Percentiles rank a stretch among this genome's conserved stretches.
Evolutionary conservation across 37 sponge, comb jelly and placozoan genomes (phyloP).

Genomic region (Spongilla lacustris): DNA sequence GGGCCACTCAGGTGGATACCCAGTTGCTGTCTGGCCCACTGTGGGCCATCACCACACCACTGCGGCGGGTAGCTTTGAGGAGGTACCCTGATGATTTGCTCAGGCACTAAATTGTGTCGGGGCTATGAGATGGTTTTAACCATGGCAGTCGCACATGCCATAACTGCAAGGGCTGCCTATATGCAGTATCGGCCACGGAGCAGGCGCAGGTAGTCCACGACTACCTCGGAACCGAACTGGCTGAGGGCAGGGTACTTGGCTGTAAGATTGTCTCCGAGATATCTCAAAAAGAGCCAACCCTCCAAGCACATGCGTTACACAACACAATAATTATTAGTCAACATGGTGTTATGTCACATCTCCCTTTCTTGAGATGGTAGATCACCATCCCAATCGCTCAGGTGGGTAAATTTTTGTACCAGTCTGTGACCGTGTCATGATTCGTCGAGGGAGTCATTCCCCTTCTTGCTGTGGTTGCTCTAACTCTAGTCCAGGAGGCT

Average conservation of each 20-base stretch:
- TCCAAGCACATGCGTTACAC: too few species aligned
- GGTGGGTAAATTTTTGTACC: too few species aligned
- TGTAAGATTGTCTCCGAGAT: too few species aligned
- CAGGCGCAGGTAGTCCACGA: neutral
- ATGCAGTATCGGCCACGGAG: slow-evolving; percentile 4
- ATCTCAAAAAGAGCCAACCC: too few species aligned
- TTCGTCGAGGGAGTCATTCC: too few species aligned
- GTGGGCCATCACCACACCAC: neutral
- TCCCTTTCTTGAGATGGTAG: too few species aligned
- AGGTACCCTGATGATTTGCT: neutral
- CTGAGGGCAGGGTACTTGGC: slow-evolving; percentile 22
- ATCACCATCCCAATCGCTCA: too few species aligned
- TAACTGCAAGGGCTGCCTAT: neutral
- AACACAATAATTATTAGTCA: too few species aligned
- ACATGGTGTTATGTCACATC: too few species aligned
- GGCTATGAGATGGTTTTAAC: slow-evolving; percentile 6
- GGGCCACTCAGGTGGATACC: neutral
- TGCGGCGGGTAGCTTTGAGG: neutral
- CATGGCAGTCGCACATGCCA: neutral
- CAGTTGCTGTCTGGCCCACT: neutral
- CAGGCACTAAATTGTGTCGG: neutral
- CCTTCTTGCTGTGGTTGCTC: too few species aligned
- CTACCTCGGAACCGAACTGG: neutral
- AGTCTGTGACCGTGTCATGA: too few species aligned
- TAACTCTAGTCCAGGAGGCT: too few species aligned